A percentile compares a stretch with the other conserved stretches of the same genome.
phyloP scores from a whole-genome alignment of 2,797 vertebrate genomes.

The Sphenopsis melanotis region DNA sequence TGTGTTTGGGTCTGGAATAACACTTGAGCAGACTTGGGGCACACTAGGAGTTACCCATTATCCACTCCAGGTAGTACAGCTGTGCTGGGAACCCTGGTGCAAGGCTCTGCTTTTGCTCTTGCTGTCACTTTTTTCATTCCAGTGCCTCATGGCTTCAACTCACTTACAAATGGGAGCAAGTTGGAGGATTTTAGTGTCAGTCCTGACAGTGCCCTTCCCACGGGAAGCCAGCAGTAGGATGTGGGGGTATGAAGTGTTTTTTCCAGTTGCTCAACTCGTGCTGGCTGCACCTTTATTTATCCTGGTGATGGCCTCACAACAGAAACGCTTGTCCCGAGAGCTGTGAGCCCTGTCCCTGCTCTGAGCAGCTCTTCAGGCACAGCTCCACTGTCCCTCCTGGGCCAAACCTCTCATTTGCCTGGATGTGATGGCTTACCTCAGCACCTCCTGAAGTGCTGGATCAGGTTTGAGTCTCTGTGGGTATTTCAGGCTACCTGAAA shows the following conservation, averaged over 20 bases:
- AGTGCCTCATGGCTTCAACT: background rate
- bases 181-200: background rate
- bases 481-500: background rate
- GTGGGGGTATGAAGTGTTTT: slow-evolving; percentile 45
- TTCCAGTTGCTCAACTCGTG: slow-evolving; percentile 58
- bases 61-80: background rate
- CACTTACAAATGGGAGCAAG: background rate
- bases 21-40: background rate
- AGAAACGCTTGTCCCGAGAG: background rate
- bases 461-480: background rate
- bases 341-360: background rate
- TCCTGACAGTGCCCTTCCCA: background rate
- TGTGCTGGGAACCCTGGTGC: background rate
- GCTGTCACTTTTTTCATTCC: fast-evolving
- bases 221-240: slow-evolving; percentile 20
- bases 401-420: background rate
- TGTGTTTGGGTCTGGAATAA: background rate
- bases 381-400: background rate
- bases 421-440: background rate
- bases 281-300: slow-evolving; percentile 64
- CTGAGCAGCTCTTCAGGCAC: background rate
- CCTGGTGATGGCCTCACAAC: slow-evolving; percentile 56
- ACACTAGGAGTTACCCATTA: background rate
- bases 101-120: background rate
- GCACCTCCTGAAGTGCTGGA: background rate